Evolutionary conservation across 1,140 invertebrate genomes (phyloP).

Genomic region (Vanessa tameamea): DNA sequence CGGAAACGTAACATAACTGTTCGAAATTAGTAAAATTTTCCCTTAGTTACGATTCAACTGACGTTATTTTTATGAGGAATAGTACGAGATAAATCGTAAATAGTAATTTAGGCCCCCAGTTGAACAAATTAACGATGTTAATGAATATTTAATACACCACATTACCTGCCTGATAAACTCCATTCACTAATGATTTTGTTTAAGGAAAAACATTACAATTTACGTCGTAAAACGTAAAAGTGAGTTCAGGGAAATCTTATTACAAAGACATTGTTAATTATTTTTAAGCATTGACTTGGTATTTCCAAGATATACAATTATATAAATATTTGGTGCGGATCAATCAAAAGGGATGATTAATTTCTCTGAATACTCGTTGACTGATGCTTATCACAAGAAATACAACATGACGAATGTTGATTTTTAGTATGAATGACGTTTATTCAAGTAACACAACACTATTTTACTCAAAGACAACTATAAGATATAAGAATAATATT

Average conservation of each 20-base stretch:
- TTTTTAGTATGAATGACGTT: too few species aligned
- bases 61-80: too few species aligned
- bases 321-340: not conserved
- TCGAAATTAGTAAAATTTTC: too few species aligned
- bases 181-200: slow-evolving; percentile 8
- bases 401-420: too few species aligned
- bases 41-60: too few species aligned
- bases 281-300: not conserved
- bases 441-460: too few species aligned
- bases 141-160: slow-evolving; percentile 24
- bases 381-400: not conserved
- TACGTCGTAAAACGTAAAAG: not conserved
- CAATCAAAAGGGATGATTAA: not conserved
- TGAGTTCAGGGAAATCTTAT: slow-evolving; percentile 1
- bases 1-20: too few species aligned
- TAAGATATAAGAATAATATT: too few species aligned
- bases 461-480: too few species aligned
- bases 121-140: slow-evolving; percentile 7
- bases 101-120: not conserved
- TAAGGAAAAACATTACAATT: slow-evolving; percentile 6
- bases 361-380: not conserved
- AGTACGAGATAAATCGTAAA: too few species aligned
- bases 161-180: not conserved
- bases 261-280: not conserved
- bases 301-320: not conserved